Evolutionary conservation across 2,797 vertebrate species (phyloP).

Genomic region (Spheniscus humboldti): DNA sequence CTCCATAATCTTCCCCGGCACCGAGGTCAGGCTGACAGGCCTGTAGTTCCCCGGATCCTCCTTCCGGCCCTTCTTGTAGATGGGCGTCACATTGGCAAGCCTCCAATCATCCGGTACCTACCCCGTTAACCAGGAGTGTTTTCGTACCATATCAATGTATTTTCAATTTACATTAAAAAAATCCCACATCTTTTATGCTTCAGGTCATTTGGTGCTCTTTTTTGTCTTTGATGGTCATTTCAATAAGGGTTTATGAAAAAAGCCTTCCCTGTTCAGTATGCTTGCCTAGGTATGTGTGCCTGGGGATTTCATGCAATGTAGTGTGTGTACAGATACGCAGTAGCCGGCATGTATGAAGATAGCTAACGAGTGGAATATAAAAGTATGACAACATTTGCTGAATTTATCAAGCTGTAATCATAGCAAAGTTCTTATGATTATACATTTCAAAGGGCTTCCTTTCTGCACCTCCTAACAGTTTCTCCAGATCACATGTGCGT

Average conservation of each 20-base stretch:
- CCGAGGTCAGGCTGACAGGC: too few relatives aligned
- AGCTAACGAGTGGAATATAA: background rate
- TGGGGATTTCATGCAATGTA: background rate
- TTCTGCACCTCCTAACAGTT: background rate
- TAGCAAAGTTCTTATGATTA: background rate
- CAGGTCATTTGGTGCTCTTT: background rate
- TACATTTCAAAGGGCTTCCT: background rate
- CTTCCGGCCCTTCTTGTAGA: too few relatives aligned
- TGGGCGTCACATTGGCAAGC: too few relatives aligned
- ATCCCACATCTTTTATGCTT: background rate
- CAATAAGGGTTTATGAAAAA: background rate
- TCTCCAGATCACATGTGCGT: background rate
- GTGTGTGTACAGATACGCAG: fast-evolving
- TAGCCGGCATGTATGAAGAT: background rate
- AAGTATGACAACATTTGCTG: background rate
- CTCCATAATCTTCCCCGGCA: too few relatives aligned
- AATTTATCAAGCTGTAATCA: background rate
- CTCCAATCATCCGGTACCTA: too few relatives aligned
- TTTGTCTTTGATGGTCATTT: background rate
- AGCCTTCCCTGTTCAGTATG: background rate
- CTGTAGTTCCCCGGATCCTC: too few relatives aligned
- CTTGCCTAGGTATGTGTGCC: background rate
- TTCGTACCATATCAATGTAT: background rate
- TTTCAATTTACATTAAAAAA: background rate
- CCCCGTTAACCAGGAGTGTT: background rate